phyloP scores from a whole-genome alignment of 2,888 invertebrate genomes.

The Poecilobothrus nobilitatus region DNA sequence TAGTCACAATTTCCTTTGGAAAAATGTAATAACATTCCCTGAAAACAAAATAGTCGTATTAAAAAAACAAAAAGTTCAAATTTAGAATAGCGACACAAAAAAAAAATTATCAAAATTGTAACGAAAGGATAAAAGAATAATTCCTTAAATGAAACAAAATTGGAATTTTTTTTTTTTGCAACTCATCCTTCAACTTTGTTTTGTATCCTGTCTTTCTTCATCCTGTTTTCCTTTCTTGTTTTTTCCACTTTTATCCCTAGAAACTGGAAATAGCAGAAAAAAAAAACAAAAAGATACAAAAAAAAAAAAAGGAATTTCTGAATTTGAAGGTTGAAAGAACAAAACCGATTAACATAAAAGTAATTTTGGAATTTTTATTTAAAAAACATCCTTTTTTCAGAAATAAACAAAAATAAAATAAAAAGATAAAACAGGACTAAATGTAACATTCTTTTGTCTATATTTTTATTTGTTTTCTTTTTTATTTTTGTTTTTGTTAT shows the following conservation, averaged over 20 bases:
- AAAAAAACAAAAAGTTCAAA: too few relatives aligned
- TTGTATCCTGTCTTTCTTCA: not conserved
- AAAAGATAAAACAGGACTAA: not conserved
- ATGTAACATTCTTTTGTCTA: not conserved
- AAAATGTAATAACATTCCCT: too few relatives aligned
- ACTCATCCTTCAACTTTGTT: not conserved
- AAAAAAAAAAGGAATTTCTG: too few relatives aligned
- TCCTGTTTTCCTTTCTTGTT: too few relatives aligned
- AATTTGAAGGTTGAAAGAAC: not conserved
- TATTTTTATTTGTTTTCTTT: not conserved
- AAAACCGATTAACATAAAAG: constrained; percentile 3
- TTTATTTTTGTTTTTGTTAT: not conserved
- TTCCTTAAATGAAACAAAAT: constrained; percentile 10
- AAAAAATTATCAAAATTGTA: too few relatives aligned
- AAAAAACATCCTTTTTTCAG: not conserved
- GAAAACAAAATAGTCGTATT: too few relatives aligned
- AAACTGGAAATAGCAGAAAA: not conserved
- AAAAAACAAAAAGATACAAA: too few relatives aligned
- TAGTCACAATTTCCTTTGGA: too few relatives aligned
- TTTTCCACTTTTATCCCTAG: constrained; percentile 5
- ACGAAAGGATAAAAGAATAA: not conserved
- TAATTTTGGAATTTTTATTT: constrained; percentile 2
- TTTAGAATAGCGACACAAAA: too few relatives aligned
- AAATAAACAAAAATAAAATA: too few relatives aligned
- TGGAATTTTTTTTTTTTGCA: not conserved